Evolutionary conservation across 2,888 invertebrate genomes (phyloP), one percentile per base, ranked within the genome.

Genomic region (Leptinotarsa juncta): DNA sequence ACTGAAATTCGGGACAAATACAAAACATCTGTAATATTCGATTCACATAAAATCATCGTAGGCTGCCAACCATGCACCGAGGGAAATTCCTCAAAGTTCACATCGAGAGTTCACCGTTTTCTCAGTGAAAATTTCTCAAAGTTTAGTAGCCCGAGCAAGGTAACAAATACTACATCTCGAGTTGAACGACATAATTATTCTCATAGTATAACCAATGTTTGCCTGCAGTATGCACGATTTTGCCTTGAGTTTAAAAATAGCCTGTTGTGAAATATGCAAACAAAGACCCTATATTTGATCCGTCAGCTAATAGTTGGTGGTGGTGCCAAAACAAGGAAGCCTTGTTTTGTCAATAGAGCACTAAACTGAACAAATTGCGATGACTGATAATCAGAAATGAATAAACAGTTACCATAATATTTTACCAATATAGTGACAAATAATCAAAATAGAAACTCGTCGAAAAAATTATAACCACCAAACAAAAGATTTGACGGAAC

Each of bases 221-320:
- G 65, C 55, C 66, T 67, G 75, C 70, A 75, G 74, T 71, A 75
- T 70, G 70, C 72, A 74, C 71, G 68, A 72, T 74, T 76, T 79
- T 67, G 80, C 82, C 82, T 82, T 82, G 82, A 78, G 76, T 75
- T 80, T 78, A 82, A 81, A 82, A 82, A 81, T 80, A 80, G 77
- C 77, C 76, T 67, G 73, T 76, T 70, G 75, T 76, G n/a, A 79
- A 78, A 77, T 76, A 79, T 79, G 78, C 78, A 77, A 78, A 82
- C 82, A 82, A 82, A 81, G 79, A 79, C 69, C 74, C 78, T 76
- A 70, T 75, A 75, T 76, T 67, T 68, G 72, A 73, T 71, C 71
- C 55, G 72, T 72, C 75, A 74, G 74, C 74, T 67, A 74, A 74
- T 70, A 23, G 49, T 32, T 14, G 23, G 15, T 20, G 68, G 23